Base-by-base conservation (phyloP, 2,888 invertebrate species). In the Peribatodes rhomboidaria region DNA sequence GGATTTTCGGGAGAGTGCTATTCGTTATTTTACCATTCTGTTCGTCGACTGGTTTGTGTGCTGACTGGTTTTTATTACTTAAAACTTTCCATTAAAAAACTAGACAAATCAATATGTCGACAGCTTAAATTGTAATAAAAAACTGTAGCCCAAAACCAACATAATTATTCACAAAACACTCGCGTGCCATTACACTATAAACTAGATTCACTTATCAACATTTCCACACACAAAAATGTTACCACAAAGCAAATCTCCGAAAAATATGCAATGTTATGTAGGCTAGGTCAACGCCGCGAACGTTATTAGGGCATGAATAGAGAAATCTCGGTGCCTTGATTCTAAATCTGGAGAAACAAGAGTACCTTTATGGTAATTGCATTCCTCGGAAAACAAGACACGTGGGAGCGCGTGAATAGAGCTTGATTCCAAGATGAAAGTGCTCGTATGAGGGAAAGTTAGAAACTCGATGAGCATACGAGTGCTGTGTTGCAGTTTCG, bases 231-330 rank as follows among this genome's bases (percentile, higher is more conserved):
- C 52, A 61, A 67, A 57, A 67, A 65, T 60, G 61, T 63, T 59
- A 16, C 55, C 69, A 44, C 49, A 42, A 64, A 42, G 61, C 46
- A 57, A 52, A 59, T 54, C 44, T 54, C 42, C 41, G 6, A 46
- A 67, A 58, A 55, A 27, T 69, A 71, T 72, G 72, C 54, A 67
- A 71, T 67, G 63, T 57, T 74, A 73, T 70, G 66, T 65, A 67
- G 68, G 67, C 60, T 61, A 73, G 71, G 71, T 70, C 72, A 70
- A 66, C 65, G 52, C 52, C 50, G 57, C 53, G 41, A 52, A 63
- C 56, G 61, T 64, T 71, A 65, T 70, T 63, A 53, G 58, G 50
- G 62, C 57, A 68, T 70, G 72, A 73, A 71, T 73, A 68, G 69
- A 65, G 69, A 67, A 71, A 70, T 68, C 65, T 68, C 37, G 49